Base-by-base conservation (phyloP, 1,140 invertebrate genomes). In the Ceratina japonica region DNA sequence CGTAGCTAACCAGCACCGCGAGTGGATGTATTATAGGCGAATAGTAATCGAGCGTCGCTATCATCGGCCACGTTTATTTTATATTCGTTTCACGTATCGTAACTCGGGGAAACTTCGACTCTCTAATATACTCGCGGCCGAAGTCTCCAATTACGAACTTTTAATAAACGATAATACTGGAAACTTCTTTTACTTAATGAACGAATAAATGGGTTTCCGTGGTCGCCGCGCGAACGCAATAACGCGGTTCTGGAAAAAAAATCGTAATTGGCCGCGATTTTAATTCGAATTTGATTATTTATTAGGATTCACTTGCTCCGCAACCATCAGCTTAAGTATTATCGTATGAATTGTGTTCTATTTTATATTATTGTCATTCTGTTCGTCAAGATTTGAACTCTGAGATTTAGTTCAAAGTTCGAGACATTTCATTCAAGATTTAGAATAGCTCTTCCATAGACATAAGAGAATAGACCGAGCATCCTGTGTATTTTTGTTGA, bases 41-140 rank as follows among this genome's bases (percentile, higher is more conserved):
- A 78, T 62, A 49, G 49, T 63, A 63, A 77, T 72, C 44, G 68
- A 8, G 24, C 49, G 22, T 3, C 8, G 59, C 59, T 63, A 63
- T 78, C 75, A 64, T 78, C 75, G 61, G n/a, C 3, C 0, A 56
- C 49, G 31, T 78, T 44, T 72, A 72, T 56, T 78, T 78, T 64
- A 72, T 72, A 72, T 78, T 63, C 51, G 7, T 22, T 72, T 63
- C 75, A 20, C 63, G 75, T 20, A 56, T 72, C 75, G 52, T 72
- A 64, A 78, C 20, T 78, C 24, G 12, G 1, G 49, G 31, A 52
- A 49, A 24, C 24, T 72, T 78, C 59, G 69, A 20, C 52, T 56
- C 51, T 49, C 51, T 49, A 49, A 72, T 78, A 16, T 31, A 10
- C 37, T 10, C 15, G 1, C 61, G 20, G 12, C 16, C 20, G 44